These are phyloP conservation scores for Agelastica alni DNA, from an alignment of 2,888 invertebrate genomes.

Conservation along the genomic window DNA sequence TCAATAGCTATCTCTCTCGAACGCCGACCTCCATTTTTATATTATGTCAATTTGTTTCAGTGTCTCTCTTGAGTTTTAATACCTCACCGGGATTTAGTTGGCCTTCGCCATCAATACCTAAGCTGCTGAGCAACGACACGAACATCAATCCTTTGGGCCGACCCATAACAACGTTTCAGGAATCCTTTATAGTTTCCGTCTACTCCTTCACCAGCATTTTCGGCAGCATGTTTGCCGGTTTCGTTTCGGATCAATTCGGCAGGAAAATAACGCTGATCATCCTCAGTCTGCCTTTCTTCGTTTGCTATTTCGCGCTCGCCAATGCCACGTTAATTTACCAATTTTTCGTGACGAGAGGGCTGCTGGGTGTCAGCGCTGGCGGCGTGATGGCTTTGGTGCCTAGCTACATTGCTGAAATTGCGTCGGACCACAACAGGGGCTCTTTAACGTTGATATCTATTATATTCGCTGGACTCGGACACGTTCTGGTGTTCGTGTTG, in stretches of 20 bases:
- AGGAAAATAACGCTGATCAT: conserved; percentile 70
- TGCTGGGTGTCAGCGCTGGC: conserved; percentile 69
- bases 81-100: conserved; percentile 1
- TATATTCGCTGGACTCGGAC: conserved; percentile 69
- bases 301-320: conserved; percentile 71
- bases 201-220: background rate
- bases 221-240: background rate
- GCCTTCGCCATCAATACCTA: conserved; percentile 1
- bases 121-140: background rate
- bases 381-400: conserved; percentile 75
- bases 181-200: background rate
- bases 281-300: conserved; percentile 60
- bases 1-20: too few species aligned
- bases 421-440: conserved; percentile 80
- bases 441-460: conserved; percentile 81
- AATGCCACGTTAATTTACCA: conserved; percentile 58
- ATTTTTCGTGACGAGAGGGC: conserved; percentile 62
- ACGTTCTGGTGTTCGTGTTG: conserved; percentile 69
- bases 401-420: conserved; percentile 86
- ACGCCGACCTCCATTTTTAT: too few species aligned
- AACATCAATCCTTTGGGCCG: background rate
- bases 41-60: too few species aligned
- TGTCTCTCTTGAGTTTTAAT: conserved; percentile 8
- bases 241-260: conserved; percentile 56
- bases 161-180: background rate